A percentile compares a stretch with the other conserved stretches of the same genome.
Conservation (phyloP, 2,797 vertebrate genomes). For the Rhodeus uyekii region DNA sequence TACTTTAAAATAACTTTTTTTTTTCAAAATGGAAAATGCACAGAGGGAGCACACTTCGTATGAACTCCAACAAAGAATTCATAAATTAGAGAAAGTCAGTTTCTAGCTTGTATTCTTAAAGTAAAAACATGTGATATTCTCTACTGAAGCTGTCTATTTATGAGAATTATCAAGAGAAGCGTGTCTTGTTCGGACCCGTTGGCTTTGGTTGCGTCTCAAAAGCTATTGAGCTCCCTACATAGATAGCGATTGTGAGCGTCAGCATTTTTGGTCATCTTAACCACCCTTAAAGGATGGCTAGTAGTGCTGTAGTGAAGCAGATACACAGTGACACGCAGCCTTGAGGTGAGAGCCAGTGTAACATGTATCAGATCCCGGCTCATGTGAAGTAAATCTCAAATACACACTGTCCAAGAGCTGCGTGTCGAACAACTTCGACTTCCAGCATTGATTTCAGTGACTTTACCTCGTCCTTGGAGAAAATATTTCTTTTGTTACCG, state of each 20-base stretch:
- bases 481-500: neutral
- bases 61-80: neutral
- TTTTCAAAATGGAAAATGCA: neutral
- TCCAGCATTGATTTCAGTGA: neutral
- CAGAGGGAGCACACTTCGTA: neutral
- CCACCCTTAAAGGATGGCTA: neutral
- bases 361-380: constrained; percentile 24
- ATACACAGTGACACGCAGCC: neutral
- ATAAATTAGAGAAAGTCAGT: too few relatives aligned
- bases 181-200: neutral
- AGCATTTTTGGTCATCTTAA: neutral
- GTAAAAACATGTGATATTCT: neutral
- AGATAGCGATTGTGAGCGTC: neutral
- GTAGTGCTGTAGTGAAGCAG: neutral
- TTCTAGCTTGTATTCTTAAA: neutral
- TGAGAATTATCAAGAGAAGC: neutral
- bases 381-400: constrained; percentile 17
- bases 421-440: neutral
- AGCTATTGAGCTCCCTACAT: neutral
- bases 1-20: neutral
- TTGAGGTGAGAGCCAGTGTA: constrained; percentile 13
- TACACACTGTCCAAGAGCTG: neutral
- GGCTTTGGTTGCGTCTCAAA: neutral
- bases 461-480: neutral
- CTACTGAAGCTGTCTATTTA: neutral